These are phyloP conservation scores for Leptothorax acervorum DNA, from an alignment of 2,888 invertebrate species.

Conservation along the genomic window DNA sequence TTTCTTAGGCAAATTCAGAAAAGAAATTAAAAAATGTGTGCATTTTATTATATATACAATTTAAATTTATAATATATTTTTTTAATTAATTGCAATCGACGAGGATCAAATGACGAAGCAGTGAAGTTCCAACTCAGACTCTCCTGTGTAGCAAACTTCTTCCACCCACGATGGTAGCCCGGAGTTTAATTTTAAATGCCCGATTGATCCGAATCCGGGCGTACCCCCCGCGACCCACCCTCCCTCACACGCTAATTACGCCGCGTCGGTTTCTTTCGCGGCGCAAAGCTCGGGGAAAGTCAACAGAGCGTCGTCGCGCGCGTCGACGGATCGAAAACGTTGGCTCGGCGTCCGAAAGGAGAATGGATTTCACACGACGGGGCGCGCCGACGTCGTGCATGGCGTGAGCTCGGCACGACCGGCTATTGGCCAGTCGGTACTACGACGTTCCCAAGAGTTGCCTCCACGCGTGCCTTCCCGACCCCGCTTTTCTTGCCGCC, in stretches of 20 bases:
- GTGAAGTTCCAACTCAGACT: background rate
- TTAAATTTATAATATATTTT: background rate
- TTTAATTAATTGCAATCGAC: background rate
- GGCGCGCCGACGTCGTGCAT: conserved; percentile 35
- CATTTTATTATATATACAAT: background rate
- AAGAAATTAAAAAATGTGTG: background rate
- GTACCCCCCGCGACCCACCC: background rate
- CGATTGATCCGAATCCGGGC: background rate
- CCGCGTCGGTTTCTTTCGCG: background rate
- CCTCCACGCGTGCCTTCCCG: conserved; percentile 5
- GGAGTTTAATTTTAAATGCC: conserved; percentile 5
- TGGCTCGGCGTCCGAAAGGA: conserved; percentile 19
- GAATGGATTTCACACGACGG: conserved; percentile 41
- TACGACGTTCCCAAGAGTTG: conserved; percentile 48
- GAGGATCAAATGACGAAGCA: no score
- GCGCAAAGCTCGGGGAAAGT: conserved; percentile 14
- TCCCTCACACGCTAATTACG: conserved; percentile 2
- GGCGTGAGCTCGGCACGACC: conserved; percentile 47
- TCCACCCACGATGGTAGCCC: background rate
- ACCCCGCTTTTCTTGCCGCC: background rate
- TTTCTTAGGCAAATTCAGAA: background rate
- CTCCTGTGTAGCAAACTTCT: no score
- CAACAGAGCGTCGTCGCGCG: conserved; percentile 15
- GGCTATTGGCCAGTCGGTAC: conserved; percentile 49
- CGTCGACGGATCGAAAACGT: conserved; percentile 23